Evolutionary conservation across 2,113 vertebrate species (phyloP).

Genomic region (Actenoides hombroni): DNA sequence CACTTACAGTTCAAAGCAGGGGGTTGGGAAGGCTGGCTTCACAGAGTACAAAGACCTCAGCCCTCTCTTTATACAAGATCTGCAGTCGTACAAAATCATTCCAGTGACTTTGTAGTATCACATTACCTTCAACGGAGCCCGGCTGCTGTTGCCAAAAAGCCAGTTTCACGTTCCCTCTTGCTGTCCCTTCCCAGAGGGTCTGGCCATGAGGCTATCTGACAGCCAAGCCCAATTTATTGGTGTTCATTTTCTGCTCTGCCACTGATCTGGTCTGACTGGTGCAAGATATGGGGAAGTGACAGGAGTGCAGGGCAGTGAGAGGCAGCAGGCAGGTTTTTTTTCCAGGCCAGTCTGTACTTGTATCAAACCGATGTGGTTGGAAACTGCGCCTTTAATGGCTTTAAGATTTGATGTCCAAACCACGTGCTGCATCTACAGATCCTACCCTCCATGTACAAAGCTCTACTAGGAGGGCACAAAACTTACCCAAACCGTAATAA

Average conservation of each 20-base stretch:
- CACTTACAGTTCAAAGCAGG: not conserved
- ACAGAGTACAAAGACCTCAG: not conserved
- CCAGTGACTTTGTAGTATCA: not conserved
- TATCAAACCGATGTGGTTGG: not conserved
- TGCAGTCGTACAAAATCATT: not conserved
- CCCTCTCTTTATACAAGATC: not conserved
- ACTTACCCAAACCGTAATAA: not conserved
- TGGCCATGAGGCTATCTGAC: not conserved
- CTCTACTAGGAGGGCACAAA: not conserved
- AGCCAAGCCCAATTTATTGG: not conserved
- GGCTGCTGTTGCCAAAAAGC: not conserved
- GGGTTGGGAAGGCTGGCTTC: not conserved
- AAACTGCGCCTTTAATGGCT: not conserved
- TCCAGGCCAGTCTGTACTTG: not conserved
- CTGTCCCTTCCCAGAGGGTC: not conserved
- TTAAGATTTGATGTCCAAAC: not conserved
- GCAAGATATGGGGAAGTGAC: not conserved
- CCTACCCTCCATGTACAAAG: not conserved
- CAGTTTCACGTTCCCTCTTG: not conserved
- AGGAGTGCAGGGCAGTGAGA: not conserved
- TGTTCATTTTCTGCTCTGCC: not conserved
- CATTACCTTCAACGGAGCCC: not conserved
- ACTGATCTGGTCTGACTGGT: not conserved
- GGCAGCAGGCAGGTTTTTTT: not conserved
- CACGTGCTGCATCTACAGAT: not conserved